phyloP scores from a whole-genome alignment of 2,888 invertebrate genomes.

The Drosophila atripex region DNA sequence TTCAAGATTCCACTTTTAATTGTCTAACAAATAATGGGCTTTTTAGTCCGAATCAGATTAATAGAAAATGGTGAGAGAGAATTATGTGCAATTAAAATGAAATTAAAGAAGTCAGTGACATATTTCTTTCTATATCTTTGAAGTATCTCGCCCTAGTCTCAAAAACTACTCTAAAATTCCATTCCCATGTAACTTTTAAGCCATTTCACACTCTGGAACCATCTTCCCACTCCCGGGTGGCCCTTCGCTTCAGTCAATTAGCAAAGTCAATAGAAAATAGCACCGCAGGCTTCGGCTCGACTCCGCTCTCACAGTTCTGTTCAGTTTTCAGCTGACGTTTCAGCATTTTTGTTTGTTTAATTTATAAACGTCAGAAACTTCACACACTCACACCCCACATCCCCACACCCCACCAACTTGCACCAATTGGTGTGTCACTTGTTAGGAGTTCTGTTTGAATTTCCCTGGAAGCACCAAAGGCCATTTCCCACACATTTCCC shows the following conservation, averaged over 20 bases:
- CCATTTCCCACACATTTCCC: constrained; percentile 14
- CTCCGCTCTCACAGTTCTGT: constrained; percentile 11
- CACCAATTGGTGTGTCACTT: constrained; percentile 3
- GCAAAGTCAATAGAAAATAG: constrained; percentile 69
- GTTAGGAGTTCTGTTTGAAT: constrained; percentile 26
- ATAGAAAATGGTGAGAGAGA: constrained; percentile 2
- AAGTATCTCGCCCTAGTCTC: no score
- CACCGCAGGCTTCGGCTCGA: no score
- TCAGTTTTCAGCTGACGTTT: constrained; percentile 29
- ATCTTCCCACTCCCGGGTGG: constrained; percentile 5
- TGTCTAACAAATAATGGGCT: not conserved
- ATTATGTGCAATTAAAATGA: not conserved
- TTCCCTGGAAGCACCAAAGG: constrained; percentile 22
- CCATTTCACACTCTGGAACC: constrained; percentile 4
- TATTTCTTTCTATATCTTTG: no score
- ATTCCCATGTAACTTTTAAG: constrained; percentile 1
- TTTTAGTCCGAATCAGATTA: constrained; percentile 1
- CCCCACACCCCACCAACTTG: constrained; percentile 2
- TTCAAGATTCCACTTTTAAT: not conserved
- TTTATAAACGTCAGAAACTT: constrained; percentile 65
- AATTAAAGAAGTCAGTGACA: no score
- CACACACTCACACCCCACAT: constrained; percentile 5
- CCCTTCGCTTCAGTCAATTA: constrained; percentile 62
- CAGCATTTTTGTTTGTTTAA: constrained; percentile 66
- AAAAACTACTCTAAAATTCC: not conserved